Base-by-base conservation (phyloP, 2,113 vertebrate genomes). In the Myrmophylax atrothorax region DNA sequence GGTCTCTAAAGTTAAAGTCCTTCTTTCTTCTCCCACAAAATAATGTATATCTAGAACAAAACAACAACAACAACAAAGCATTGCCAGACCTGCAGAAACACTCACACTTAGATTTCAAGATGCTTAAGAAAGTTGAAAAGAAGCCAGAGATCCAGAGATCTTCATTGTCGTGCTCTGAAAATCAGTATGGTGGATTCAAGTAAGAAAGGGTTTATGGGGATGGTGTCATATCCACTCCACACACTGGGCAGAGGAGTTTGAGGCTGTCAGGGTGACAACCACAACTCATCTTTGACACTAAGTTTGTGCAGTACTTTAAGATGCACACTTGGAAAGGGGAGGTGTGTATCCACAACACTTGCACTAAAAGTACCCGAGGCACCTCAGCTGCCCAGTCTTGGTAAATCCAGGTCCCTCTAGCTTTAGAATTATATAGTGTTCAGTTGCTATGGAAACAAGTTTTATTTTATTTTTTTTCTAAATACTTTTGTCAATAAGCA, bases 381-480 rank as follows among this genome's bases (percentile, higher is more conserved):
- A 53, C 63, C n/a, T 70, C 70, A 93, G 35, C 59, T 64, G 67
- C 59, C 89, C 49, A 62, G 53, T 62, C 75, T 64, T 49, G 47
- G 44, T 62, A 89, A 80, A 93, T 64, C 35, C 74, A 87, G 29
- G 83, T 89, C 22, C 38, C 64, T 93, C 91, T 55, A 84, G 33
- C 28, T 85, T 96, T 89, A 87, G 64, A 90, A 63, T 75, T 56
- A 87, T 15, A 25, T 46, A n/a, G 29, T 89, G 24, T 40, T 44
- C 63, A 81, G 97, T 97, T 96, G 37, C 77, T 93, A 93, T 83
- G 75, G 96, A 94, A 97, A 97, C 86, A 29, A 53, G 8, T 14
- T 60, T 42, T 37, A 3, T 40, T 52, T 50, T 15, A 8, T 58
- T 76, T 90, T 76, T 90, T 75, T 92, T 72, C 35, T 18, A 74